Percentiles rank a stretch among this genome's conserved stretches.
Conservation (phyloP, 2,113 vertebrate genomes). For the Galemys pyrenaicus region DNA sequence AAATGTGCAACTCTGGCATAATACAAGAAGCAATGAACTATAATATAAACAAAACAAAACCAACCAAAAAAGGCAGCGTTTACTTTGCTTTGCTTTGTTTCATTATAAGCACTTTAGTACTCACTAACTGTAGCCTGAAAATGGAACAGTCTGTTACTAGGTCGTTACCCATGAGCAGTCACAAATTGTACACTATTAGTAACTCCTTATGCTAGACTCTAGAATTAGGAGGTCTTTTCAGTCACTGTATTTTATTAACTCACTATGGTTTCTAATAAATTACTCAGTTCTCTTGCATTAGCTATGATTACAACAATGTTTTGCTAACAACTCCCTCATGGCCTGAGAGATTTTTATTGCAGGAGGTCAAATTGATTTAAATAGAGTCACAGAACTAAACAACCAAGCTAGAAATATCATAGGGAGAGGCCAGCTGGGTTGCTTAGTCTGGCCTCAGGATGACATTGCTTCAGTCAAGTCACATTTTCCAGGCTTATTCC, state of each 20-base stretch:
- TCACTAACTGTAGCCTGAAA: background rate
- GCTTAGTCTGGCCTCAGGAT: constrained; percentile 9
- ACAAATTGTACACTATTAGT: background rate
- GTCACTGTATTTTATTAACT: constrained; percentile 53
- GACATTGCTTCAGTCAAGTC: constrained; percentile 34
- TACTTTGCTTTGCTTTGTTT: constrained; percentile 18
- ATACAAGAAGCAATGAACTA: background rate
- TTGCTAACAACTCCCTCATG: background rate
- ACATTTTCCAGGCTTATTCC: constrained; percentile 46
- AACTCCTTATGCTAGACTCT: background rate
- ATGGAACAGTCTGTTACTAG: constrained; percentile 29
- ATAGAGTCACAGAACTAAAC: constrained; percentile 43
- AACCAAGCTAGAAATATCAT: constrained; percentile 19
- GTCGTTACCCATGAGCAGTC: background rate
- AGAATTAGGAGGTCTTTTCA: constrained; percentile 45
- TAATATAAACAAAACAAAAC: background rate
- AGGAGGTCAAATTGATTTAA: constrained; percentile 56
- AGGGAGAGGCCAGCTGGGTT: constrained; percentile 42
- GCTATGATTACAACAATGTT: constrained; percentile 48
- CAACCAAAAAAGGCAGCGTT: background rate
- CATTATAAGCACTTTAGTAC: background rate
- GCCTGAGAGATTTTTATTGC: constrained; percentile 36
- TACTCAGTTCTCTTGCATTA: constrained; percentile 18
- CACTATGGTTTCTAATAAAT: constrained; percentile 35
- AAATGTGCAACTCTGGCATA: background rate